phyloP scores from a whole-genome alignment of 37 sponge, comb jelly and placozoan genomes.

The Halichondria panicea region DNA sequence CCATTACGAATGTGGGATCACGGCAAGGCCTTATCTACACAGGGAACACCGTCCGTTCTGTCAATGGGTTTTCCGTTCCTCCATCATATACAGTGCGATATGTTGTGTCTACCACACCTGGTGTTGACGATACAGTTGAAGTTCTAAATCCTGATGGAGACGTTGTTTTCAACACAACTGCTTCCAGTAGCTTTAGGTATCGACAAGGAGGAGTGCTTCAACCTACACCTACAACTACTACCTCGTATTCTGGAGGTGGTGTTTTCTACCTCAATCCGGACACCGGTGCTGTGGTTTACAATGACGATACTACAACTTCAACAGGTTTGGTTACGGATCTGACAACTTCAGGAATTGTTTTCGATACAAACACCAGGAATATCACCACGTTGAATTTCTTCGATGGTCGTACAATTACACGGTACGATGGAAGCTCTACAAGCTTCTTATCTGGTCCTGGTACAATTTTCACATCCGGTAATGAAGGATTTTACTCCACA shows the following conservation, averaged over 20 bases:
- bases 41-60: too few relatives aligned
- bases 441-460: conserved; percentile 2
- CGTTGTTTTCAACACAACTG: not conserved
- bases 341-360: not conserved
- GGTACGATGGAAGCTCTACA: not conserved
- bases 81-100: too few relatives aligned
- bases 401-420: not conserved
- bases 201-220: too few relatives aligned
- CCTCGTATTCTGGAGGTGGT: not conserved
- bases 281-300: not conserved
- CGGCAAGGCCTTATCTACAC: too few relatives aligned
- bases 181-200: not conserved
- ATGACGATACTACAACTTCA: not conserved
- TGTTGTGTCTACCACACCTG: too few relatives aligned
- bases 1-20: too few relatives aligned
- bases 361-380: not conserved
- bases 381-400: not conserved
- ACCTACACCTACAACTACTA: not conserved
- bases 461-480: not conserved
- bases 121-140: too few relatives aligned
- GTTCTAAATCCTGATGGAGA: too few relatives aligned
- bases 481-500: not conserved
- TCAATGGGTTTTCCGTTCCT: too few relatives aligned
- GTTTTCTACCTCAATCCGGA: not conserved
- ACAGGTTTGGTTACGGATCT: not conserved